Conservation (phyloP, 2,113 vertebrate genomes). For the Cettia cetti region DNA sequence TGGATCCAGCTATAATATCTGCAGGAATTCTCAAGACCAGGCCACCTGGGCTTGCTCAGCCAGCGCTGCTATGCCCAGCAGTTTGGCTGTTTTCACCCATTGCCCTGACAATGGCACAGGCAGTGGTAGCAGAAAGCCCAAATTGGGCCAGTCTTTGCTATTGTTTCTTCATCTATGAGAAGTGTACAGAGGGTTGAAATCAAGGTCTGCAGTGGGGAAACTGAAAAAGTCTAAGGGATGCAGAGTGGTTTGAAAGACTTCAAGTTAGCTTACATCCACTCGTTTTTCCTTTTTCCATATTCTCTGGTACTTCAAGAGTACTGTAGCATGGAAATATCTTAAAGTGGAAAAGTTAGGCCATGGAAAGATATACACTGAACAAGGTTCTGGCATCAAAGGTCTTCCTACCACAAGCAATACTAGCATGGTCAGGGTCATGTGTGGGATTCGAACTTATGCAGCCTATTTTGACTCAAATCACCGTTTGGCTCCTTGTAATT, state of each 20-base stretch:
- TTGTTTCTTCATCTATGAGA: neutral
- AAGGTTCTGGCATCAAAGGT: neutral
- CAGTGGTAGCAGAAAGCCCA: fast-evolving
- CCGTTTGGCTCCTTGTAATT: neutral
- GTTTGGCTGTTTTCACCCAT: neutral
- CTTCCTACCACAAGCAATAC: neutral
- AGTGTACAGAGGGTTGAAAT: neutral
- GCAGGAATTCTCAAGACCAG: neutral
- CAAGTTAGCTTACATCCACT: neutral
- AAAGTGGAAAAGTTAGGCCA: neutral
- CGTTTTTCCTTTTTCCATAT: neutral
- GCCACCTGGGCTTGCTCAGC: neutral
- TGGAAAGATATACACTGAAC: neutral
- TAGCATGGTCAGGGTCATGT: neutral
- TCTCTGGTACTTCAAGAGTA: neutral
- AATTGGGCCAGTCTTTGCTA: neutral
- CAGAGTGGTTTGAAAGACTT: neutral
- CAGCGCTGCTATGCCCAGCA: neutral
- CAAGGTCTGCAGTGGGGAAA: neutral
- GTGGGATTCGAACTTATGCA: neutral
- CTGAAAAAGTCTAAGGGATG: neutral
- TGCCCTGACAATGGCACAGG: neutral
- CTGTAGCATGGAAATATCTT: neutral
- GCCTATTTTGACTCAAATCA: neutral
- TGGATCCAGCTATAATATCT: neutral